Conservation (phyloP, 2,113 vertebrate genomes). For the Apodemus speciosus region DNA sequence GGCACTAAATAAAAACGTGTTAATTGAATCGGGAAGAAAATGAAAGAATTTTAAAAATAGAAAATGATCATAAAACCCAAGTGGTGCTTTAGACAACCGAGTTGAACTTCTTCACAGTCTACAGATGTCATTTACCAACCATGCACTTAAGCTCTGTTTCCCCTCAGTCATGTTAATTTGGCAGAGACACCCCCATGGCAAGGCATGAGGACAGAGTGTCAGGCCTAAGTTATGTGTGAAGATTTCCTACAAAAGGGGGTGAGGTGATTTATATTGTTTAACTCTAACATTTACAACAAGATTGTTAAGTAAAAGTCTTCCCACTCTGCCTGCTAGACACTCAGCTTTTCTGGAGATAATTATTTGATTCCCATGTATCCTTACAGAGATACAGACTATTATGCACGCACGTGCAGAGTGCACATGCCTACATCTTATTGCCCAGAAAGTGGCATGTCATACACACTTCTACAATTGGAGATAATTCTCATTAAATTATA, state of each 20-base stretch:
- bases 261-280: constrained; percentile 40
- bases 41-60: constrained; percentile 80
- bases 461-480: not conserved
- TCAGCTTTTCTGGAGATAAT: not conserved
- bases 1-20: constrained; percentile 76
- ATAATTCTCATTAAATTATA: constrained; percentile 3
- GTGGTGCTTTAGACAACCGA: constrained; percentile 65
- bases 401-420: not conserved
- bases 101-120: constrained; percentile 67
- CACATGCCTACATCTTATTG: not conserved
- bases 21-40: constrained; percentile 79
- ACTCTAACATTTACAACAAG: not conserved
- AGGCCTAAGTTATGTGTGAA: not conserved
- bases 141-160: constrained; percentile 57
- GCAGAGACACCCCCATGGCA: not conserved
- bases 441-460: not conserved
- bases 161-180: constrained; percentile 46
- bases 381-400: not conserved
- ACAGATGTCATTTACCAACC: constrained; percentile 76
- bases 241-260: constrained; percentile 8
- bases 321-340: not conserved
- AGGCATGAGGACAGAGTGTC: constrained; percentile 42
- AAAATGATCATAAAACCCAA: constrained; percentile 70
- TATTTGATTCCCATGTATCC: not conserved
- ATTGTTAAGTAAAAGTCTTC: not conserved